Percentiles rank a stretch among this genome's conserved stretches.
These are phyloP conservation scores for Heliconius hortense DNA, from an alignment of 2,888 invertebrate genomes.

Conservation along the genomic window DNA sequence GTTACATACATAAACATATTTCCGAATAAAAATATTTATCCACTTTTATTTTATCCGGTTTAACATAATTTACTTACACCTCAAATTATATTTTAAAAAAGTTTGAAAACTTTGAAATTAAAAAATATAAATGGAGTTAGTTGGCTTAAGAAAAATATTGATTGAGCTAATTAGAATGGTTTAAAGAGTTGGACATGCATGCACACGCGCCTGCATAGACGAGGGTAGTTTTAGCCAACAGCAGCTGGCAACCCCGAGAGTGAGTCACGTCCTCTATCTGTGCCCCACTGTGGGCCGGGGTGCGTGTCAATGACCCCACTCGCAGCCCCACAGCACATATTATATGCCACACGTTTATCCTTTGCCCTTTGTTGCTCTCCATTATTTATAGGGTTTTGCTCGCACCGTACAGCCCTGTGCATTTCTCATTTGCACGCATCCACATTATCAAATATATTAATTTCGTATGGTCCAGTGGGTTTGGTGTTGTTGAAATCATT, in stretches of 20 bases:
- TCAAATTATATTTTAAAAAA: background rate
- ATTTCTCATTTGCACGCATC: slow-evolving; percentile 60
- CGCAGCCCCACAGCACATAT: slow-evolving; percentile 70
- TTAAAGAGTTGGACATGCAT: slow-evolving; percentile 51
- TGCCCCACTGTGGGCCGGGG: slow-evolving; percentile 75
- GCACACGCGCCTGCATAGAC: slow-evolving; percentile 54
- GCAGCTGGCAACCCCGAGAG: slow-evolving; percentile 79
- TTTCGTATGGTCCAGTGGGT: slow-evolving; percentile 24
- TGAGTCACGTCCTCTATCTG: slow-evolving; percentile 79
- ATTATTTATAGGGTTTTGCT: slow-evolving; percentile 62
- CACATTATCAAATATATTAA: slow-evolving; percentile 44
- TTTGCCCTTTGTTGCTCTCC: slow-evolving; percentile 73
- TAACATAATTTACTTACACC: background rate
- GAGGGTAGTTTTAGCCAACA: slow-evolving; percentile 75
- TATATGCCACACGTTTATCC: slow-evolving; percentile 69
- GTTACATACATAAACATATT: slow-evolving; percentile 55
- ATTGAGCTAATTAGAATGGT: slow-evolving; percentile 46
- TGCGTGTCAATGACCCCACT: slow-evolving; percentile 79
- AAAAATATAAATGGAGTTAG: background rate
- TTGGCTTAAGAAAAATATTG: slow-evolving; percentile 26
- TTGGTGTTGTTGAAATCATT: background rate
- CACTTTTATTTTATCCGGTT: slow-evolving; percentile 4
- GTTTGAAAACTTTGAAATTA: background rate
- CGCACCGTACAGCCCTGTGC: slow-evolving; percentile 58
- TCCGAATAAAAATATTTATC: slow-evolving; percentile 39